A percentile compares a stretch with the other conserved stretches of the same genome.
phyloP scores from a whole-genome alignment of 2,888 invertebrate genomes.

The Mycalesis mineus region DNA sequence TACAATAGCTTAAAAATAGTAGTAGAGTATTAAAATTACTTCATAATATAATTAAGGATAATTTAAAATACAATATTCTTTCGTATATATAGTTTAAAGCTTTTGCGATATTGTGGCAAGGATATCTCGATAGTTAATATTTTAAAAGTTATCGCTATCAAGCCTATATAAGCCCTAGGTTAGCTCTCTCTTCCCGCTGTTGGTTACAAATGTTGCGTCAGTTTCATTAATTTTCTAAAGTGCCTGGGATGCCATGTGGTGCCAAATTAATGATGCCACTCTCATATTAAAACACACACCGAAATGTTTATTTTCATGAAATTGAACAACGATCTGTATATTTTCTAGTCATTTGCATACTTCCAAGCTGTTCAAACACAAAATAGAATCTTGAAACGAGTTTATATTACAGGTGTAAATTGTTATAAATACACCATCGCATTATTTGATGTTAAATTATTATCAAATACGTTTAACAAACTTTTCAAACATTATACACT shows the following conservation, averaged over 20 bases:
- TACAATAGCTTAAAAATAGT: no score
- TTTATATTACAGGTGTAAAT: background rate
- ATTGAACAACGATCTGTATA: background rate
- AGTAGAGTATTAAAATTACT: no score
- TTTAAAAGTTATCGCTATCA: no score
- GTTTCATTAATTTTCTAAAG: background rate
- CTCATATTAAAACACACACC: background rate
- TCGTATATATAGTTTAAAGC: no score
- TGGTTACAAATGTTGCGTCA: background rate
- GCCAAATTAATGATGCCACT: background rate
- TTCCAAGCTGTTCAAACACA: slow-evolving; percentile 1
- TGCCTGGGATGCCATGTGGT: slow-evolving; percentile 1
- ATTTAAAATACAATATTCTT: no score
- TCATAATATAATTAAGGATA: no score
- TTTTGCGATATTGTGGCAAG: no score
- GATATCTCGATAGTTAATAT: no score
- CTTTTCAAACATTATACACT: no score
- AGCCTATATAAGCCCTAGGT: no score
- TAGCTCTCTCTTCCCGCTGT: no score
- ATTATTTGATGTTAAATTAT: background rate
- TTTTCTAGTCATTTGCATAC: background rate
- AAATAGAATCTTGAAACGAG: background rate
- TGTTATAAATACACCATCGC: background rate
- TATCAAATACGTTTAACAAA: background rate
- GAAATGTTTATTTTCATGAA: background rate